These are phyloP conservation scores for Notodonta dromedarius DNA, from an alignment of 2,888 invertebrate species.

Conservation along the genomic window DNA sequence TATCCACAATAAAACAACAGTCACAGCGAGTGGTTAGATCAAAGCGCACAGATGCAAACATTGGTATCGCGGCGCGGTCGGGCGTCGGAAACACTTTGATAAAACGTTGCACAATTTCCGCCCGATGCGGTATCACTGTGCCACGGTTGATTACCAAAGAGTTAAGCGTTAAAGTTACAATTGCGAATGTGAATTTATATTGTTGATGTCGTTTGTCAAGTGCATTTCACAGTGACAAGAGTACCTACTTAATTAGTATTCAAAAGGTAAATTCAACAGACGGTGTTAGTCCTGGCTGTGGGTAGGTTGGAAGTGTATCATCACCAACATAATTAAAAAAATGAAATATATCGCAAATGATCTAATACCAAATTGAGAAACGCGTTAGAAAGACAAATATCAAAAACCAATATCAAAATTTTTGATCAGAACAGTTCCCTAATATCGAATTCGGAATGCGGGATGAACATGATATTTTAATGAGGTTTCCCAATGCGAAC, in stretches of 20 bases:
- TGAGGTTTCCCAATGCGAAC: slow-evolving; percentile 43
- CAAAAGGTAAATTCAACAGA: too few relatives aligned
- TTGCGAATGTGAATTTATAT: background rate
- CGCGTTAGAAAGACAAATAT: background rate
- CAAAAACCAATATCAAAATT: slow-evolving; percentile 14
- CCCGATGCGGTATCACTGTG: slow-evolving; percentile 42
- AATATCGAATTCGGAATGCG: slow-evolving; percentile 32
- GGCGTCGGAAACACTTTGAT: slow-evolving; percentile 65
- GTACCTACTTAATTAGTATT: too few relatives aligned
- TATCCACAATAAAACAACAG: background rate
- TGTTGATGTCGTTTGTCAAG: background rate
- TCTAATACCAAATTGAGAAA: background rate
- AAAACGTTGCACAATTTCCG: slow-evolving; percentile 73
- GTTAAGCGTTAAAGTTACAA: slow-evolving; percentile 28
- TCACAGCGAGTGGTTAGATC: slow-evolving; percentile 30
- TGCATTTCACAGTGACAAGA: too few relatives aligned
- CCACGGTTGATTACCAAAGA: slow-evolving; percentile 47
- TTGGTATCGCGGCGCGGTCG: slow-evolving; percentile 47
- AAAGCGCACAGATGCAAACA: slow-evolving; percentile 59
- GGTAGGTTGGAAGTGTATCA: too few relatives aligned
- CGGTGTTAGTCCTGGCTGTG: too few relatives aligned
- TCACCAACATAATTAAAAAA: too few relatives aligned
- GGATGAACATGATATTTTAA: slow-evolving; percentile 50
- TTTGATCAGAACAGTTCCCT: slow-evolving; percentile 24
- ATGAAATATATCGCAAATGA: too few relatives aligned